These are phyloP conservation scores for Miniopterus natalensis DNA, from an alignment of 2,113 vertebrate genomes.

Conservation along the genomic window DNA sequence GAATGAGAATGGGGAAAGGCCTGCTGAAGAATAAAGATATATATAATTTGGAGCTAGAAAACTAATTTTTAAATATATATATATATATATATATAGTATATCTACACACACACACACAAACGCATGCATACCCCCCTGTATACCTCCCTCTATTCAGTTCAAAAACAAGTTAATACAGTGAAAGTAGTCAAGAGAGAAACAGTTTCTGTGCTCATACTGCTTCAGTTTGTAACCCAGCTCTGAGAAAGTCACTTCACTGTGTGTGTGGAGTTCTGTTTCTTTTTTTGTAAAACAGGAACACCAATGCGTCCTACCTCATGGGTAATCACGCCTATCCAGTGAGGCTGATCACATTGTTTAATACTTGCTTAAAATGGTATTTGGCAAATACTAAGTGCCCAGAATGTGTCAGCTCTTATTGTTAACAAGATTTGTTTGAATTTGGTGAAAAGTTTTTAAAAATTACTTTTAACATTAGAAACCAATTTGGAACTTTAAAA, in stretches of 20 bases:
- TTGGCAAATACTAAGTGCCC: constrained; percentile 19
- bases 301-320: neutral
- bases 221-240: neutral
- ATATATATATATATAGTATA: neutral
- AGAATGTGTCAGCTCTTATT: neutral
- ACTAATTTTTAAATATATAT: neutral
- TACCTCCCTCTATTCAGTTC: neutral
- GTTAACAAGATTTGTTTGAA: constrained; percentile 6
- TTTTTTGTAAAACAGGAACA: neutral
- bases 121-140: neutral
- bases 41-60: constrained; percentile 1
- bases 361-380: neutral
- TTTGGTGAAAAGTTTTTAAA: constrained; percentile 12
- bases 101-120: neutral
- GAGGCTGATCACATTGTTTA: neutral
- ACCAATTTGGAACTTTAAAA: constrained; percentile 40
- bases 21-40: neutral
- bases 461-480: constrained; percentile 24
- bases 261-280: neutral
- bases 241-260: neutral
- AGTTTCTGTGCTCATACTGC: neutral
- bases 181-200: neutral
- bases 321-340: neutral
- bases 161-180: constrained; percentile 36
- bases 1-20: neutral